Conservation (phyloP, 2,797 vertebrate genomes). For the Sebastes diaconus region DNA sequence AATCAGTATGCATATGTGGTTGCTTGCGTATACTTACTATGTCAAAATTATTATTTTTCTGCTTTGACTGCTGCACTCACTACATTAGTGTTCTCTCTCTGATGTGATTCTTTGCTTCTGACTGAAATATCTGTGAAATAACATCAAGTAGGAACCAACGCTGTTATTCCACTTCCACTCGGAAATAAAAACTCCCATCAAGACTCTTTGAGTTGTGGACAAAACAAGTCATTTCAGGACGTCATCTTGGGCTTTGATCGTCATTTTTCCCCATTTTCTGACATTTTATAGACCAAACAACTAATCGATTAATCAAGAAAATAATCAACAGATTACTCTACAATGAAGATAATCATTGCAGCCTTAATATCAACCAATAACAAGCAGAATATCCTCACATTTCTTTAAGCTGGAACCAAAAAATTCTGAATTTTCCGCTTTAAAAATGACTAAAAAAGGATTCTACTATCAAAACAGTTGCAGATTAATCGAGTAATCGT, state of each 20-base stretch:
- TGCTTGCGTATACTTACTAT: background rate
- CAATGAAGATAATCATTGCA: no score
- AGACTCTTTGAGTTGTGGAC: no score
- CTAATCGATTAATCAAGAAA: no score
- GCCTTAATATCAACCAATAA: background rate
- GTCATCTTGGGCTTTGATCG: accelerated
- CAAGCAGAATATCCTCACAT: no score
- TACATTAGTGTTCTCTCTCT: background rate
- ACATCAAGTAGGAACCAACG: no score
- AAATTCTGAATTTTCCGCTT: background rate
- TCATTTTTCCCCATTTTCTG: no score
- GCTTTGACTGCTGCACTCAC: accelerated
- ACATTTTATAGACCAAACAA: no score
- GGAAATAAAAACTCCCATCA: no score
- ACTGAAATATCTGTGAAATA: no score
- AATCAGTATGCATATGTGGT: background rate
- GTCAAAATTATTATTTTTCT: background rate
- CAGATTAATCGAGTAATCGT: background rate
- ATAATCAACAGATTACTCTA: no score
- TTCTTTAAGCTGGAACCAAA: accelerated
- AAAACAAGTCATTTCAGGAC: accelerated
- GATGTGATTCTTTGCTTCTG: no score
- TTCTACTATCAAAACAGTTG: background rate
- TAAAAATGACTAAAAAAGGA: background rate
- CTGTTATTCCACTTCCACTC: no score